These are phyloP conservation scores for Archaeoteleia sp. DNA, from an alignment of 2,888 invertebrate genomes.

Conservation along the genomic window DNA sequence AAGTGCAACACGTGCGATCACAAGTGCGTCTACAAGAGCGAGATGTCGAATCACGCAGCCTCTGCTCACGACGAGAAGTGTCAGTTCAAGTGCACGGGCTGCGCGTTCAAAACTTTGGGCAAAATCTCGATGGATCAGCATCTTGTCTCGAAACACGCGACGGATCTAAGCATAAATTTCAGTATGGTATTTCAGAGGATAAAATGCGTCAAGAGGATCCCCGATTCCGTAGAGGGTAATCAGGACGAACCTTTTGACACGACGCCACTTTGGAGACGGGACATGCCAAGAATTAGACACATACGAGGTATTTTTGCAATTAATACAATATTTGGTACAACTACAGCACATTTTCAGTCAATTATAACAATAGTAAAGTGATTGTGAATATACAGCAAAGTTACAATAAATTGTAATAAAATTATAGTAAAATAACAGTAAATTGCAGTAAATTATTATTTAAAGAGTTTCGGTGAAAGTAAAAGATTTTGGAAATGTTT, in stretches of 20 bases:
- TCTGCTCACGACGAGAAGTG: conserved; percentile 80
- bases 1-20: conserved; percentile 82
- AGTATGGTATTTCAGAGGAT: conserved; percentile 77
- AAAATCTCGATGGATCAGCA: conserved; percentile 79
- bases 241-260: conserved; percentile 76
- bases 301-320: conserved; percentile 77
- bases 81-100: conserved; percentile 84
- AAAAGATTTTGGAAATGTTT: conserved; percentile 61
- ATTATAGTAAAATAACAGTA: too few species aligned
- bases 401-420: too few species aligned
- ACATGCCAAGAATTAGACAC: conserved; percentile 77
- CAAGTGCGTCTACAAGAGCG: conserved; percentile 78
- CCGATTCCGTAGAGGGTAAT: conserved; percentile 59
- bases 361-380: too few species aligned
- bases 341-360: too few species aligned
- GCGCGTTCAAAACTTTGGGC: conserved; percentile 78
- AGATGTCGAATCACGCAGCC: conserved; percentile 79
- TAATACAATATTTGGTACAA: too few species aligned
- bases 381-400: too few species aligned
- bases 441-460: too few species aligned
- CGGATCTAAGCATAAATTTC: conserved; percentile 65
- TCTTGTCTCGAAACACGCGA: conserved; percentile 78
- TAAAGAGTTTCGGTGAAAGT: too few species aligned
- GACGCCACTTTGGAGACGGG: conserved; percentile 80
- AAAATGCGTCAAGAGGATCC: conserved; percentile 64